These are phyloP conservation scores for Drosophila nr. fundita DNA, from an alignment of 2,888 invertebrate genomes.

Conservation along the genomic window DNA sequence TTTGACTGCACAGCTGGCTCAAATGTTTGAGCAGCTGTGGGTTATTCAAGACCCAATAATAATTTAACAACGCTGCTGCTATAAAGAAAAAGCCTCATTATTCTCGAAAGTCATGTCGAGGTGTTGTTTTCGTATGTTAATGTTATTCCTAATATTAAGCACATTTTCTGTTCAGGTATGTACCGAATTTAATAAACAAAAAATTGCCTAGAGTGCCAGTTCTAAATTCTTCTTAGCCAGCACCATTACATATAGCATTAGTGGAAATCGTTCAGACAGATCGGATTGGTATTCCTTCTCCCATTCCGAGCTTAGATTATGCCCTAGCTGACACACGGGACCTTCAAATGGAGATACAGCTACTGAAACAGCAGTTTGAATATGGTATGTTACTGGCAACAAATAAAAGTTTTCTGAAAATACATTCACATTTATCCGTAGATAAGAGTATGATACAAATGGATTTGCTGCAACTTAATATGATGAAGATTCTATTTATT, in stretches of 20 bases:
- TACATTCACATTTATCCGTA: conserved; percentile 5
- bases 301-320: neutral
- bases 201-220: neutral
- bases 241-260: neutral
- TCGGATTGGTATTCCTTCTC: neutral
- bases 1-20: conserved; percentile 7
- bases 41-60: no score
- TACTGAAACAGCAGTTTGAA: conserved; percentile 17
- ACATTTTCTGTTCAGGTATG: conserved; percentile 34
- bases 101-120: conserved; percentile 32
- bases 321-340: neutral
- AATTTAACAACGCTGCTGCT: neutral
- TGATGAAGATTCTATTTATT: conserved; percentile 59
- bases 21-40: conserved; percentile 58
- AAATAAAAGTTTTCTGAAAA: neutral
- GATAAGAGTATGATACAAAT: conserved; percentile 35
- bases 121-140: neutral
- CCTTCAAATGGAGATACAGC: conserved; percentile 1
- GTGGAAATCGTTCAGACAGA: conserved; percentile 9
- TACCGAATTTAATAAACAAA: neutral
- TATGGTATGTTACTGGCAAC: conserved; percentile 23
- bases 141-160: conserved; percentile 16
- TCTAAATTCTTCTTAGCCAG: conserved; percentile 11
- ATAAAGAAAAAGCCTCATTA: neutral
- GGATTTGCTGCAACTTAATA: conserved; percentile 59